Evolutionary conservation across 2,113 vertebrate species (phyloP), one percentile per base, ranked within the genome.

Genomic region (Zonotrichia leucophrys): DNA sequence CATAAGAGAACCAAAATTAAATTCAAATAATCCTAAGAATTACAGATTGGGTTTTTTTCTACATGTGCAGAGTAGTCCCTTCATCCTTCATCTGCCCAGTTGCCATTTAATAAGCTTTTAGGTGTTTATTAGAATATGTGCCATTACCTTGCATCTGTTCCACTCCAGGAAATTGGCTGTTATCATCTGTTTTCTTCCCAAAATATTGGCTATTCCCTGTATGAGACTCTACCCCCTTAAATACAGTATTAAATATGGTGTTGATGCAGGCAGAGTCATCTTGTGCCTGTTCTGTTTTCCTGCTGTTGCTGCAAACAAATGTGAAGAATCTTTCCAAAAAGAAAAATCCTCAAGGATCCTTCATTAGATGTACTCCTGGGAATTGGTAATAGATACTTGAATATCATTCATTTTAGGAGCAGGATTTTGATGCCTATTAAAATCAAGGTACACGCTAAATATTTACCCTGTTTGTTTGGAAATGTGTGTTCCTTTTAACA

Each of bases 401-500:
- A 85, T 84, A 88, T 94, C 79, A 92, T 97, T 96, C 92, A 94
- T 93, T 96, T 96, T 88, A 94, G 95, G 94, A 96, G 94, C 42
- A 68, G 79, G 91, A 35, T 87, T 94, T 77, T 52, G 89, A 92
- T 63, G 92, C 92, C 79, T 94, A 76, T 91, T 96, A 92, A 92
- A 97, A 96, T 92, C 87, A 93, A 58, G 58, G 94, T 68, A 59
- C 58, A 7, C 10, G 4, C 73, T 94, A 92, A 95, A 94, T 94
- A 91, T 95, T 94, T 93, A 90, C 85, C 52, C 69, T 91, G 78
- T 87, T 87, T 88, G 80, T 89, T 95, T 89, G 46, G 86, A 85
- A 92, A 83, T 50, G 41, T 60, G 11, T 53, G 12, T 90, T 90
- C 72, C 67, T 69, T 77, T 59, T 28, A 52, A 46, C 75, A n/a